Evolutionary conservation across 1,140 invertebrate species (phyloP).

Genomic region (Triops longicaudatus): DNA sequence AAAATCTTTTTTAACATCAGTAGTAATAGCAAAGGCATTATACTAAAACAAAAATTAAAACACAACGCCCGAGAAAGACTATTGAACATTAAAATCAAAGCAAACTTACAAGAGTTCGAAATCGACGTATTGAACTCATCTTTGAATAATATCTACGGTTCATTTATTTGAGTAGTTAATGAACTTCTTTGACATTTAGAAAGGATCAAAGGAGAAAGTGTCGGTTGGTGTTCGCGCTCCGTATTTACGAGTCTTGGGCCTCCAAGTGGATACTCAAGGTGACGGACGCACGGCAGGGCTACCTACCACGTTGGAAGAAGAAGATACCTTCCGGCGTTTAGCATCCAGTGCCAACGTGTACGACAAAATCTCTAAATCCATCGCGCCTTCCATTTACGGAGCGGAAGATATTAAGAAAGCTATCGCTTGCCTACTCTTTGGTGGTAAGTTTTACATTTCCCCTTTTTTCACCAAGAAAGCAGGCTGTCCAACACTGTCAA

Average conservation of each 20-base stretch:
- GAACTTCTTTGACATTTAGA: slow-evolving; percentile 37
- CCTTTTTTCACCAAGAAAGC: no score
- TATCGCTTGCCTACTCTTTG: slow-evolving; percentile 90
- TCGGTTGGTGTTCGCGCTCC: slow-evolving; percentile 86
- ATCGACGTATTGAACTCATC: neutral
- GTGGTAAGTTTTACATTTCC: slow-evolving; percentile 49
- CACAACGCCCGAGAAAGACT: no score
- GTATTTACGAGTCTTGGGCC: slow-evolving; percentile 89
- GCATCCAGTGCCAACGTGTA: slow-evolving; percentile 78
- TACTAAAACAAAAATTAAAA: no score
- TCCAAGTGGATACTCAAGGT: slow-evolving; percentile 74
- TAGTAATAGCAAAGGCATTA: no score
- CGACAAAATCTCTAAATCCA: slow-evolving; percentile 78
- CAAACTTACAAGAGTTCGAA: no score
- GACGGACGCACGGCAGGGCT: slow-evolving; percentile 48
- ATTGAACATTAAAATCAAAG: no score
- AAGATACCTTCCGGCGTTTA: slow-evolving; percentile 80
- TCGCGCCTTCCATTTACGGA: slow-evolving; percentile 97
- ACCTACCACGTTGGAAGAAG: slow-evolving; percentile 59
- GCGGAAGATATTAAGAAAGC: slow-evolving; percentile 94
- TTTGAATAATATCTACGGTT: neutral
- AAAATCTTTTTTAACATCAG: no score
- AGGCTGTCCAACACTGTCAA: no score
- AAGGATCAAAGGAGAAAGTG: slow-evolving; percentile 67
- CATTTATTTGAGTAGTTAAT: slow-evolving; percentile 28